Conservation (phyloP, 2,113 vertebrate genomes). For the Triplophysa tibetana region DNA sequence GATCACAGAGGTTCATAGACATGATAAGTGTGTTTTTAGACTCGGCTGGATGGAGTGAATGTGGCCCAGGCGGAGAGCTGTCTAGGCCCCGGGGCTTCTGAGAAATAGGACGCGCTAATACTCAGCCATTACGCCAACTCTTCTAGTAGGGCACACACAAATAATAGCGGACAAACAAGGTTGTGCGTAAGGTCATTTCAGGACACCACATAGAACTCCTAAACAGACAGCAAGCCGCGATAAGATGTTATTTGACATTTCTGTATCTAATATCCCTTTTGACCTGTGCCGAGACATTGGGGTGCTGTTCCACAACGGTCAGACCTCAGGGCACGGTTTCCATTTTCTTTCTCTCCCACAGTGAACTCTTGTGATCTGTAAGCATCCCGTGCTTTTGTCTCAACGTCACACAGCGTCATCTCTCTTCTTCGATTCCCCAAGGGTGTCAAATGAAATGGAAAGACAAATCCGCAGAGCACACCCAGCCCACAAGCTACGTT, state of each 20-base stretch:
- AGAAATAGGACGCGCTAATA: slow-evolving; percentile 37
- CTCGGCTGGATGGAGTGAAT: slow-evolving; percentile 1
- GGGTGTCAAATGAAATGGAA: not conserved
- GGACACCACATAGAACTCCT: not conserved
- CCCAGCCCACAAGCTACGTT: not conserved
- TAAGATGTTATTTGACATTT: not conserved
- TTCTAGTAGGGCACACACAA: not conserved
- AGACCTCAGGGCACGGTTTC: slow-evolving; percentile 18
- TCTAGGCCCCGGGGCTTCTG: slow-evolving; percentile 2
- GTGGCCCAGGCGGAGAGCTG: slow-evolving; percentile 7
- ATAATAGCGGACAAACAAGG: not conserved
- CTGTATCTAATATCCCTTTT: slow-evolving; percentile 27
- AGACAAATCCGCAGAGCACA: slow-evolving; percentile 7
- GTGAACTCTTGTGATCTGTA: not conserved
- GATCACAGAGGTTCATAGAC: slow-evolving; percentile 16
- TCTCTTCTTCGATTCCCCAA: not conserved
- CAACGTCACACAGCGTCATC: not conserved
- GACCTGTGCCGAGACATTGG: not conserved
- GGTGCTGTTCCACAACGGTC: slow-evolving; percentile 4
- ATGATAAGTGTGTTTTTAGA: slow-evolving; percentile 15
- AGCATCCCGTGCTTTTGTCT: not conserved
- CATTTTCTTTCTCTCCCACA: not conserved
- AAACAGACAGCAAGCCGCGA: not conserved
- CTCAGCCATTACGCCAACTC: not conserved
- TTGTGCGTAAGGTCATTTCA: not conserved